These are phyloP conservation scores for Ennomos quercinarius DNA, from an alignment of 2,888 invertebrate species.

Conservation along the genomic window DNA sequence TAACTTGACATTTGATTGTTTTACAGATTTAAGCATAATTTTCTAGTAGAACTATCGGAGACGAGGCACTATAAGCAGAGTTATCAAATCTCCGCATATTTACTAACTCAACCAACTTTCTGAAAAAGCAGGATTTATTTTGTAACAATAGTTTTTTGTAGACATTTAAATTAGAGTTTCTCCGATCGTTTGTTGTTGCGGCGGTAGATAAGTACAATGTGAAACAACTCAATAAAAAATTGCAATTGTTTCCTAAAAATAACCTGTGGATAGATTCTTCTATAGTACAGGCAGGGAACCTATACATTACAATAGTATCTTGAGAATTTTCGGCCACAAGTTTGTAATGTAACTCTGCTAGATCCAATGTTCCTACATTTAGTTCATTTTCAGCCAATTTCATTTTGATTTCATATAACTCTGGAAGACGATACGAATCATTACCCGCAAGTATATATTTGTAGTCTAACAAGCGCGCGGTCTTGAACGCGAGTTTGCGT, in stretches of 20 bases:
- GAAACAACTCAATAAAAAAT: no score
- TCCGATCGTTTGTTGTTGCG: background rate
- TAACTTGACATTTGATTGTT: background rate
- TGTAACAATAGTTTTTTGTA: background rate
- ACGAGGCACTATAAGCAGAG: background rate
- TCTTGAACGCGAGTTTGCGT: constrained; percentile 1
- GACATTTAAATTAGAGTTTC: background rate
- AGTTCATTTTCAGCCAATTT: constrained; percentile 2
- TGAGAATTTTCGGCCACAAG: constrained; percentile 4
- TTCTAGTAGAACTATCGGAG: background rate
- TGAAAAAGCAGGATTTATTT: background rate
- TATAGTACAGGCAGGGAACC: constrained; percentile 3
- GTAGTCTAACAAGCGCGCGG: background rate
- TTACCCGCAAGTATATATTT: background rate
- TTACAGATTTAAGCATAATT: background rate
- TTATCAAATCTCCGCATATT: background rate
- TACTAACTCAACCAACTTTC: background rate
- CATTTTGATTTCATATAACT: background rate
- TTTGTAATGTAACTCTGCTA: background rate
- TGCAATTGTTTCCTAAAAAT: no score
- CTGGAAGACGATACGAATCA: background rate
- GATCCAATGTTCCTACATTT: background rate
- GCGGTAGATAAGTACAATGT: background rate
- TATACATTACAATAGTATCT: constrained; percentile 1
- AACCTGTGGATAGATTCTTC: background rate